phyloP scores from a whole-genome alignment of 2,113 vertebrate species.

The Corydoras sp. region DNA sequence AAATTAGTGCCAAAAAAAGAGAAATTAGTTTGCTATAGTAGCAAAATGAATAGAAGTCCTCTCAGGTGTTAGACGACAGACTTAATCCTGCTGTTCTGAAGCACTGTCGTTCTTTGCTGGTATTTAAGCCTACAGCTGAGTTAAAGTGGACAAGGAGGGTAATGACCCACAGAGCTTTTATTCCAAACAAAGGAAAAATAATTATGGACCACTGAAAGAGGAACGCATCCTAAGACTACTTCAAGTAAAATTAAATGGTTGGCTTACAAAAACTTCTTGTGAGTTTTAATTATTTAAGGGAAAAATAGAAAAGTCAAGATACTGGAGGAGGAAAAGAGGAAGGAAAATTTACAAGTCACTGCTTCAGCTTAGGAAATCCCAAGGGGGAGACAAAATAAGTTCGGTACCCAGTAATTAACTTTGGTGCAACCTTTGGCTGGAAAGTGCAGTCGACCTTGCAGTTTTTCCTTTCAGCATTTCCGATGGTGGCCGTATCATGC shows the following conservation, averaged over 20 bases:
- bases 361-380: slow-evolving; percentile 36
- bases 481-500: slow-evolving; percentile 22
- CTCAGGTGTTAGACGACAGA: slow-evolving; percentile 44
- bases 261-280: slow-evolving; percentile 18
- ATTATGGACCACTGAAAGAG: slow-evolving; percentile 2
- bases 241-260: slow-evolving; percentile 25
- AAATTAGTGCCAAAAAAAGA: slow-evolving; percentile 44
- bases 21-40: slow-evolving; percentile 31
- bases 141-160: slow-evolving; percentile 23
- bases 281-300: slow-evolving; percentile 8
- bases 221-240: slow-evolving; percentile 7
- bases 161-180: slow-evolving; percentile 40
- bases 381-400: slow-evolving; percentile 39
- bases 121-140: slow-evolving; percentile 24
- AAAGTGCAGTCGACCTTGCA: slow-evolving; percentile 40
- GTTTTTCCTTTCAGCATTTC: slow-evolving; percentile 36
- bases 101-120: slow-evolving; percentile 2
- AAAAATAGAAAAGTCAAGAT: not conserved
- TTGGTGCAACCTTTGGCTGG: slow-evolving; percentile 42
- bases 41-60: slow-evolving; percentile 21
- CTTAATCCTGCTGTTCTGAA: slow-evolving; percentile 39
- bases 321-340: slow-evolving; percentile 16
- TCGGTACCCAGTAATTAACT: slow-evolving; percentile 48
- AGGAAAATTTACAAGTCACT: slow-evolving; percentile 36
- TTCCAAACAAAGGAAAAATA: slow-evolving; percentile 30